Conservation (phyloP, 2,888 invertebrate genomes). For the Noctua janthina region DNA sequence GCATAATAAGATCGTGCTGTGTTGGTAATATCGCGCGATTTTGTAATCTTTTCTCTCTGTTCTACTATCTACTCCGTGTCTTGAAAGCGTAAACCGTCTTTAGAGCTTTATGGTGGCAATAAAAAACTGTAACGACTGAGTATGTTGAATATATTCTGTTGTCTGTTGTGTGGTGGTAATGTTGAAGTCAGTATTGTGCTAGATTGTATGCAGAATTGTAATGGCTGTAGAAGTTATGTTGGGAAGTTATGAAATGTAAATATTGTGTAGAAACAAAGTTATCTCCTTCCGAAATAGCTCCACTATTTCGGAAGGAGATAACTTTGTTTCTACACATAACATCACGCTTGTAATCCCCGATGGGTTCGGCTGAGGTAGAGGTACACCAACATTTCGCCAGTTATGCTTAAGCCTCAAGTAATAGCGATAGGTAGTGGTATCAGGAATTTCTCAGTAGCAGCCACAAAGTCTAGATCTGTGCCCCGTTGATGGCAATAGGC, state of each 20-base stretch:
- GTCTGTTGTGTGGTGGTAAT: conserved; percentile 40
- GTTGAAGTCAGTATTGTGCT: conserved; percentile 35
- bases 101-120: conserved; percentile 67
- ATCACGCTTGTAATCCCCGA: not conserved
- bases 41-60: conserved; percentile 9
- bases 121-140: conserved; percentile 67
- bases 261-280: no score
- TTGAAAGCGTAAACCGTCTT: conserved; percentile 52
- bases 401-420: no score
- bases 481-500: no score
- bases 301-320: not conserved
- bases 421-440: no score
- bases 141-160: conserved; percentile 61
- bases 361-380: not conserved
- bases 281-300: no score
- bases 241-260: not conserved
- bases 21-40: no score
- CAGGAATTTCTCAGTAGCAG: no score
- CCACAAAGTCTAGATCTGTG: no score
- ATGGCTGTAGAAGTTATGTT: conserved; percentile 6
- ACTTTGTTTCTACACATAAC: not conserved
- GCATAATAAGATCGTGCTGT: not conserved
- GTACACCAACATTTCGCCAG: no score
- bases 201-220: conserved; percentile 30
- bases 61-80: not conserved